Evolutionary conservation across 2,888 invertebrate species (phyloP), one percentile per base, ranked within the genome.

Genomic region (Pseudococcus longispinus): DNA sequence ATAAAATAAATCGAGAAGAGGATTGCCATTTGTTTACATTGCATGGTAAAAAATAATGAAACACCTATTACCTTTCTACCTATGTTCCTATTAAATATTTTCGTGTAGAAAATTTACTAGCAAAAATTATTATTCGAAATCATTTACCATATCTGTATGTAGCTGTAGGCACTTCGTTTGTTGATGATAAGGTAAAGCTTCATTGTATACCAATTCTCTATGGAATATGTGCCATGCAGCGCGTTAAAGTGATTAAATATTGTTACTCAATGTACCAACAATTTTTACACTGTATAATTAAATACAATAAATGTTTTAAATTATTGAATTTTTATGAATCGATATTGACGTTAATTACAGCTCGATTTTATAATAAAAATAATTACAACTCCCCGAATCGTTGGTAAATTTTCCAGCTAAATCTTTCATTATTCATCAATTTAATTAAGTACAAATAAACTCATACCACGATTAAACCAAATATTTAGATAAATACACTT

Each of bases 141-240:
- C 26, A 65, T 65, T 26, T 65, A 65, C 65, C 65, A 65, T 65
- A 60, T 60, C 60, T 65, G 3, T 65, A 65, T 60, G 46, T 65
- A 65, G 65, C 65, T 65, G 65, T 65, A 65, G 18, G 26, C 65
- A 65, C 65, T 26, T 65, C 26, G 65, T 65, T 23, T 26, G 65
- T 65, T 65, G 65, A 60, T 60, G 60, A 65, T 65, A 26, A 37
- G n/a, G n/a, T n/a, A n/a, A n/a, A 60, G 65, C 65, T 65, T 65
- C 26, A 65, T 65, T 65, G 65, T 65, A 2, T 65, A 65, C 26
- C 1, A 65, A 65, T 65, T 65, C 15, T 26, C 37, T 37, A 65
- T 26, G 65, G 4, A 18, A 65, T 23, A 26, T 65, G 65, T 65
- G 65, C 65, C 65, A 26, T 65, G 65, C 55, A 55, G 55, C n/a